Evolutionary conservation across 2,888 invertebrate species (phyloP), one percentile per base, ranked within the genome.

Genomic region (Zaprionus lineosus): DNA sequence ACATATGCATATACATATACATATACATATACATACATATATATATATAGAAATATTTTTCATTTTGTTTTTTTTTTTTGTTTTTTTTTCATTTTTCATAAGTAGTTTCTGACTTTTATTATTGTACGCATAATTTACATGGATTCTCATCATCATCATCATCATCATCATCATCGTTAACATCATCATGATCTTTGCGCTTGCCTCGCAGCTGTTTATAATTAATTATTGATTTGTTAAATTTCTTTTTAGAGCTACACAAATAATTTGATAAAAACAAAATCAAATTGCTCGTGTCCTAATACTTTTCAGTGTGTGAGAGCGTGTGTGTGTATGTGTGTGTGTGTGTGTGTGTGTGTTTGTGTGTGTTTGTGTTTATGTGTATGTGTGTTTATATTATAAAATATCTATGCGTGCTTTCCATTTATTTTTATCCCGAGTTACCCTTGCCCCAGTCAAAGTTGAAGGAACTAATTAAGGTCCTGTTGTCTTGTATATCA

Each of bases 101-200:
- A 64, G 59, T 66, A 66, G 60, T 55, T 60, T 36, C 24, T 18
- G 16, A 8, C 26, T 52, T 51, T 76, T 81, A 69, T 77, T 77
- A 69, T 81, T 69, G 61, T 74, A 69, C 78, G 77, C 82, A 65
- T 82, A 78, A 73, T 78, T 75, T 82, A 78, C 83, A 78, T 78
- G 71, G 60, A 68, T 74, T 61, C 34, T 47, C 15, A 12, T 40
- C 12, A 41, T 34, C 18, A 9, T 47, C 14, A 16, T 63, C 67
- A 37, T 43, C 51, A 29, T 70, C n/a, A 68, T 74, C 60, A 33
- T 47, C 15, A 12, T 40, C 12, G 41, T 34, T 15, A 9, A 36
- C 14, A 16, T 63, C 67, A 37, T 43, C 51, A 29, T 70, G n/a
- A 69, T 40, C 55, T 51, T 31, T 37, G 71, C 62, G 48, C 34